Conservation (phyloP, 1,140 invertebrate species). For the Sycophila sp. region DNA sequence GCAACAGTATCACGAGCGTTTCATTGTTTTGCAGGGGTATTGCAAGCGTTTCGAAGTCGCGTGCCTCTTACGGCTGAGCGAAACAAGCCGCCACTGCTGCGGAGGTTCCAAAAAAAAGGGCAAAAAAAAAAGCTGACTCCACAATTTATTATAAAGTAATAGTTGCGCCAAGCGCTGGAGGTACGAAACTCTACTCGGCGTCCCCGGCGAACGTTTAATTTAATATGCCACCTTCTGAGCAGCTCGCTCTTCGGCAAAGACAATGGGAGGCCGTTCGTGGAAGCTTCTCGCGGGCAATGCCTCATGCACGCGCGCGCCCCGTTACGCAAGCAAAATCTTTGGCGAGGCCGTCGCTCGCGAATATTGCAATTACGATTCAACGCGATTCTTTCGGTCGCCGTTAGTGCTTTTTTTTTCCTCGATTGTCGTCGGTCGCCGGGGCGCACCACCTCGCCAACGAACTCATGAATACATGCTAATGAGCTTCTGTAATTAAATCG, state of each 20-base stretch:
- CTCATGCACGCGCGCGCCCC: not conserved
- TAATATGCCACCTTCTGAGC: constrained; percentile 9
- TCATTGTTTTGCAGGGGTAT: not conserved
- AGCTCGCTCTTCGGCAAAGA: not conserved
- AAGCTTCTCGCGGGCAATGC: not conserved
- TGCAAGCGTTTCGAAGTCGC: too few relatives aligned
- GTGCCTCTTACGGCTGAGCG: not conserved
- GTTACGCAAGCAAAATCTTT: constrained; percentile 18
- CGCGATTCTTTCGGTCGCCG: not conserved
- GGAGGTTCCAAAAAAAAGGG: not conserved
- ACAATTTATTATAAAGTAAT: not conserved
- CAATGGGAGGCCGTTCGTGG: constrained; percentile 10
- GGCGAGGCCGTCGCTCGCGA: constrained; percentile 3
- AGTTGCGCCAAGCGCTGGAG: not conserved
- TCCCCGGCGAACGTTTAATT: constrained; percentile 15
- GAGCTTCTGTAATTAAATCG: constrained; percentile 14
- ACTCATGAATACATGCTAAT: constrained; percentile 23
- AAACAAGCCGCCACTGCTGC: not conserved
- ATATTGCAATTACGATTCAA: constrained; percentile 28
- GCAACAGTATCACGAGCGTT: not conserved
- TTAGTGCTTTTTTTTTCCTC: not conserved
- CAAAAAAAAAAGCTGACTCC: not conserved
- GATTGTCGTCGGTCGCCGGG: constrained; percentile 18
- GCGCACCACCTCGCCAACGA: not conserved
- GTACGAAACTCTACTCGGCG: constrained; percentile 8